Evolutionary conservation across 2,888 invertebrate species (phyloP).

Genomic region (Aspidapion aeneum): DNA sequence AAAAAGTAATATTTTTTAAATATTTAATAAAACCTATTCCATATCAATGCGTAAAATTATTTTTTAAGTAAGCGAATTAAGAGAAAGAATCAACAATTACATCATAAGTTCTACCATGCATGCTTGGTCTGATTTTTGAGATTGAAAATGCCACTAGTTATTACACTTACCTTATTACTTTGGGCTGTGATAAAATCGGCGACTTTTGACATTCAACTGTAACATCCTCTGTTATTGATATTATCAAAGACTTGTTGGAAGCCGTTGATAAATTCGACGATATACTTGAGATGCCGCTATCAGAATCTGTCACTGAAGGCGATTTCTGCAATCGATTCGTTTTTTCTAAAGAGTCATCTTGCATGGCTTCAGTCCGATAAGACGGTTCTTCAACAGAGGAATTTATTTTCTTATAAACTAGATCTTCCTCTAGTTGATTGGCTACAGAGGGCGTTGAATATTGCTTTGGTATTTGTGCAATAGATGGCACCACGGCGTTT

Average conservation of each 20-base stretch:
- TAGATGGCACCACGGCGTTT: conserved; percentile 20
- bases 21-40: too few species aligned
- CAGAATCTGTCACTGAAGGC: conserved; percentile 41
- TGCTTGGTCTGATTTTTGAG: background rate
- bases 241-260: conserved; percentile 25
- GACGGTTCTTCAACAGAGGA: conserved; percentile 22
- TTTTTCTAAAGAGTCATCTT: background rate
- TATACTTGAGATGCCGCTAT: conserved; percentile 42
- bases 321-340: conserved; percentile 22
- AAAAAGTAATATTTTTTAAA: too few species aligned
- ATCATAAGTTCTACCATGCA: background rate
- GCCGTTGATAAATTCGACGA: background rate
- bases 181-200: conserved; percentile 76
- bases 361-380: conserved; percentile 29
- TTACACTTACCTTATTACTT: conserved; percentile 75
- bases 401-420: background rate
- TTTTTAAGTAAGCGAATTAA: too few species aligned
- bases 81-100: too few species aligned
- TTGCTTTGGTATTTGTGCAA: conserved; percentile 25
- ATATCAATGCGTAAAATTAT: too few species aligned
- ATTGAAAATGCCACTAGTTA: conserved; percentile 44
- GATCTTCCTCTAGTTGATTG: background rate
- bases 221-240: conserved; percentile 32
- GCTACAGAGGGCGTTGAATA: conserved; percentile 11
- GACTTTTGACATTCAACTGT: conserved; percentile 55